Conservation (phyloP, 2,113 vertebrate genomes). For the Rutilus rutilus region DNA sequence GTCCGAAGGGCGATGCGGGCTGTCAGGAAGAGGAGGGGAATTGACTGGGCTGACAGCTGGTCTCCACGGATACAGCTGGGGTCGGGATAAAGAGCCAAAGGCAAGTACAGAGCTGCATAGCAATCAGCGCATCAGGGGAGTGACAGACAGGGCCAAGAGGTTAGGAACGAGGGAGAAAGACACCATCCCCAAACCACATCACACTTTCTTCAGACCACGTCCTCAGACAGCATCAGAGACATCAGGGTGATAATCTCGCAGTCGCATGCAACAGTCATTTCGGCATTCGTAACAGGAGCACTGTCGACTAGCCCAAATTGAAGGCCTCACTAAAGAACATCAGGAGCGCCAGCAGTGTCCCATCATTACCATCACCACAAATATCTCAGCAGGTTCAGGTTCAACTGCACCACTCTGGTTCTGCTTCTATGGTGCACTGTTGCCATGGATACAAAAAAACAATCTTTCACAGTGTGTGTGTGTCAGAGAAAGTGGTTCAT, state of each 20-base stretch:
- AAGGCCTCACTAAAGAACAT: conserved; percentile 11
- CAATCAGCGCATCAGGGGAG: conserved; percentile 50
- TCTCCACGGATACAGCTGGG: conserved; percentile 44
- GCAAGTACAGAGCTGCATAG: conserved; percentile 55
- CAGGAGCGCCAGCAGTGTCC: not conserved
- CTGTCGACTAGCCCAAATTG: conserved; percentile 4
- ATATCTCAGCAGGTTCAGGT: conserved; percentile 18
- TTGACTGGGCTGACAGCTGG: conserved; percentile 55
- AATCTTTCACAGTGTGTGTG: conserved; percentile 12
- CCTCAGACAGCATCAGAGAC: conserved; percentile 21
- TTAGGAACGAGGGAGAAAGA: conserved; percentile 27
- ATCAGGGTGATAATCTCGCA: conserved; percentile 2
- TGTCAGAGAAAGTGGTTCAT: conserved; percentile 13
- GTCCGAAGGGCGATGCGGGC: conserved; percentile 47
- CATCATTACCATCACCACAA: not conserved
- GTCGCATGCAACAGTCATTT: conserved; percentile 19
- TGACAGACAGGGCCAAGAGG: conserved; percentile 39
- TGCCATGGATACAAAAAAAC: conserved; percentile 53
- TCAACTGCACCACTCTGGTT: conserved; percentile 15
- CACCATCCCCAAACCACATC: conserved; percentile 43
- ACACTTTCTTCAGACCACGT: conserved; percentile 28
- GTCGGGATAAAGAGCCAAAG: conserved; percentile 51
- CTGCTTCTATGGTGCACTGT: conserved; percentile 5
- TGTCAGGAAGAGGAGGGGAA: conserved; percentile 50
- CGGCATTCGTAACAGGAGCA: not conserved